Base-by-base conservation (phyloP, 2,113 vertebrate species). In the Rhinogobius similis region DNA sequence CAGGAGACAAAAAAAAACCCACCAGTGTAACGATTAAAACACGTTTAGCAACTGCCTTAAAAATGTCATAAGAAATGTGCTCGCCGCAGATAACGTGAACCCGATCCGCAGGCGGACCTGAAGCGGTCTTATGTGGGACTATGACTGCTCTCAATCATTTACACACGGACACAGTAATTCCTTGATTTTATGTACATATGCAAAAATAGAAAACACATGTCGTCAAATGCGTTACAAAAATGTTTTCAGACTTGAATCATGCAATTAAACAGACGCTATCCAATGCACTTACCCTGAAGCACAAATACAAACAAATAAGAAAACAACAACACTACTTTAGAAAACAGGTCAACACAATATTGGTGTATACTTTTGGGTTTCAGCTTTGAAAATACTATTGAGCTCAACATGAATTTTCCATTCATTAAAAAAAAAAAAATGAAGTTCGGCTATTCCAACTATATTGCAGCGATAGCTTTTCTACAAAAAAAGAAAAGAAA, bases 161-260 rank as follows among this genome's bases (percentile, higher is more conserved):
- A 12, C 9, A 41, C 39, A 41, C 5, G 32, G 29, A 4, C 4
- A 39, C 10, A 39, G 32, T 36, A 1, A 44, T 75, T 61, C 69
- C 14, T 69, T 77, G 11, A 38, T 74, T 86, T 88, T 80, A 86
- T 87, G 65, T 67, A 84, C 63, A 62, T 81, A 29, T 73, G 67
- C 38, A 87, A 85, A 84, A 73, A 81, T 65, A 72, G 79, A 86
- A 88, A 88, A 87, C 72, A 20, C 72, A 82, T 62, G 81, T 68
- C 24, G 75, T 56, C 77, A 32, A 87, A 81, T 79, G 86, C 56
- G 1, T 74, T 86, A 84, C 75, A 87, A 83, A 86, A 77, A 62
- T 75, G 43, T 65, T 43, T 44, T 84, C 85, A 84, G 69, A 78
- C 62, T 24, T 18, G 71, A 82, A 65, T 13, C 83, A 87, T 87